Percentiles rank a stretch among this genome's conserved stretches.
Evolutionary conservation across 2,888 invertebrate species (phyloP).

Genomic region (Rotaria macrura): DNA sequence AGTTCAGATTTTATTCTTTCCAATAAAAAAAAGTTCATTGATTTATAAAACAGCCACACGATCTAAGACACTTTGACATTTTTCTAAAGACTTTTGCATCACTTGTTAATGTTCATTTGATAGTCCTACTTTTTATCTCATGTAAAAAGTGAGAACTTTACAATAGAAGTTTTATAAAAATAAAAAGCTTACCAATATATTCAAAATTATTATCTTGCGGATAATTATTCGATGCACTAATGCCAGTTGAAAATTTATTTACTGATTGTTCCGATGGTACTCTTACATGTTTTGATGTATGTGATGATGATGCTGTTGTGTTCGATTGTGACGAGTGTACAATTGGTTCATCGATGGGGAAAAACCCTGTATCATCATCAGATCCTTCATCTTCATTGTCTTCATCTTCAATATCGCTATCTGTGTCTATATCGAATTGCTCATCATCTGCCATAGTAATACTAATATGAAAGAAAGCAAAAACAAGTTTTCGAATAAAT

Average conservation of each 20-base stretch:
- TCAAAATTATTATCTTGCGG: constrained; percentile 13
- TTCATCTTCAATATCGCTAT: not conserved
- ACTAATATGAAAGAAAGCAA: not conserved
- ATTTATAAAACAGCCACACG: too few relatives aligned
- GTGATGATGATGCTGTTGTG: not conserved
- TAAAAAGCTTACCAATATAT: not conserved
- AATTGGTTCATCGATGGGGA: not conserved
- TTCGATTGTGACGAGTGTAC: not conserved
- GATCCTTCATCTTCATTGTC: not conserved
- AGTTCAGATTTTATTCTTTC: too few relatives aligned
- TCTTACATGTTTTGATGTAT: not conserved
- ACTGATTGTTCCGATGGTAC: not conserved
- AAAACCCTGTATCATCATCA: not conserved
- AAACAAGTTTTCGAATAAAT: not conserved
- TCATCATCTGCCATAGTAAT: not conserved
- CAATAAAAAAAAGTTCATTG: too few relatives aligned
- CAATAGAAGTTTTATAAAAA: too few relatives aligned
- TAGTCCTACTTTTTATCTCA: too few relatives aligned
- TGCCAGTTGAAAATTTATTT: not conserved
- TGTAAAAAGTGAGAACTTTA: too few relatives aligned
- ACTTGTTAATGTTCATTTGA: too few relatives aligned
- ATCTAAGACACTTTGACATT: too few relatives aligned
- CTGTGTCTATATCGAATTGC: not conserved
- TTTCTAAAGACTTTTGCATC: too few relatives aligned
- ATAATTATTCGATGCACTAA: not conserved